These are phyloP conservation scores for Empis stercorea DNA, from an alignment of 2,888 invertebrate species.

Conservation along the genomic window DNA sequence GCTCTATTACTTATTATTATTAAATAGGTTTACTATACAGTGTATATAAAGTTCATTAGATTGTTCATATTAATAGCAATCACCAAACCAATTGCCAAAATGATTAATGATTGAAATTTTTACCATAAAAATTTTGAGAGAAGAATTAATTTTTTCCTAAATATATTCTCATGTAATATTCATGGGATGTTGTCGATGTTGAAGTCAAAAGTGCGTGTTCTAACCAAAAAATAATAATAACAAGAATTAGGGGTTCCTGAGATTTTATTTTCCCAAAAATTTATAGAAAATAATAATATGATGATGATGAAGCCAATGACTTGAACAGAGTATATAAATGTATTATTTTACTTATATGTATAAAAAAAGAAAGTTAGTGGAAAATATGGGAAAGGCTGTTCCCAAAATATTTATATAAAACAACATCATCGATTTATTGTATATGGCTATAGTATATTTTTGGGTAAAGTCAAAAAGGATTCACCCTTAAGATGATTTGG, in stretches of 20 bases:
- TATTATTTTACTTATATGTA: too few relatives aligned
- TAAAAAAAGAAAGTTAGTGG: too few relatives aligned
- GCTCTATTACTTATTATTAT: constrained; percentile 1
- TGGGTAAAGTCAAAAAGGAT: background rate
- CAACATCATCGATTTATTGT: constrained; percentile 1
- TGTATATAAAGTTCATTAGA: background rate
- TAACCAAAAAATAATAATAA: too few relatives aligned
- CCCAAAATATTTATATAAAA: constrained; percentile 13
- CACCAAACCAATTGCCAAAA: background rate
- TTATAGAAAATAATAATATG: too few relatives aligned
- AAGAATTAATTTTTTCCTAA: background rate
- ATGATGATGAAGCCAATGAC: too few relatives aligned
- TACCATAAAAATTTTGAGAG: background rate
- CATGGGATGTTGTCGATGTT: background rate
- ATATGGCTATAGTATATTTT: too few relatives aligned
- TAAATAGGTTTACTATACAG: background rate
- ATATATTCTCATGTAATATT: background rate
- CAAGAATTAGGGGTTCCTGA: too few relatives aligned
- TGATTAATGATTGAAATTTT: constrained; percentile 1
- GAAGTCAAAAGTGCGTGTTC: too few relatives aligned
- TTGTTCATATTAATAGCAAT: background rate
- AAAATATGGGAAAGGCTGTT: constrained; percentile 1
- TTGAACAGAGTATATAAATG: too few relatives aligned
- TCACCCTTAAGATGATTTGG: background rate
- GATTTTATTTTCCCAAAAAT: too few relatives aligned